These are phyloP conservation scores for Brotogeris chrysoptera DNA, from an alignment of 2,797 vertebrate species.

Conservation along the genomic window DNA sequence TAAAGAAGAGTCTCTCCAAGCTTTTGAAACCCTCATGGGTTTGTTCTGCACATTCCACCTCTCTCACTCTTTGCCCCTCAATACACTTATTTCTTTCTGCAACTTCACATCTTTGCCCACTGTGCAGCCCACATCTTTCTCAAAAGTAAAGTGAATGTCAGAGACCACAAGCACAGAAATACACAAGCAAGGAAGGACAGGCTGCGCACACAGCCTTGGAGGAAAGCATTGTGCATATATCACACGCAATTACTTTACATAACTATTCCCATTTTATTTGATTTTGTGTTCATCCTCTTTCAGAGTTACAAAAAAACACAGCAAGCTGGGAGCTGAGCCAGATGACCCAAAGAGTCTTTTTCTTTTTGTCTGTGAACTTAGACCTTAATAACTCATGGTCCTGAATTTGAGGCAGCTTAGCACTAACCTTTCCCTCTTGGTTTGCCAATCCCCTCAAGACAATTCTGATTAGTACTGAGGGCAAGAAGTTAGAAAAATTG, in stretches of 20 bases:
- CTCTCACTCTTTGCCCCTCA: background rate
- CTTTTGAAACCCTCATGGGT: background rate
- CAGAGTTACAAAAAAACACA: background rate
- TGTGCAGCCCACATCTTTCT: background rate
- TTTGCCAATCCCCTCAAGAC: slow-evolving; percentile 34
- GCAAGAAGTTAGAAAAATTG: slow-evolving; percentile 65
- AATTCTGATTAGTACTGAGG: slow-evolving; percentile 40
- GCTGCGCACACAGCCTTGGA: background rate
- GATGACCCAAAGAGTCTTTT: background rate
- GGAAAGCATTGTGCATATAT: background rate
- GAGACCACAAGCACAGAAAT: background rate
- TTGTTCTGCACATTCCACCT: background rate
- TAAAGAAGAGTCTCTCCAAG: background rate
- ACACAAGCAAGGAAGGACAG: background rate
- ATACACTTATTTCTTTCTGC: background rate
- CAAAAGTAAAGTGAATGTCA: background rate
- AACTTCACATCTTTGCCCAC: background rate
- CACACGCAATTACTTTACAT: background rate
- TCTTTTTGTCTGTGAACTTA: background rate
- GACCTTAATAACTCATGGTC: background rate
- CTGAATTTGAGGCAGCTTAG: background rate
- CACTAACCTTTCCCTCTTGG: slow-evolving; percentile 6
- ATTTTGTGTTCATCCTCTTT: background rate
- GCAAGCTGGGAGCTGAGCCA: background rate
- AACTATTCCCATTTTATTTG: background rate